Evolutionary conservation across 1,140 invertebrate species (phyloP), one percentile per base, ranked within the genome.

Genomic region (Watersipora subatra): DNA sequence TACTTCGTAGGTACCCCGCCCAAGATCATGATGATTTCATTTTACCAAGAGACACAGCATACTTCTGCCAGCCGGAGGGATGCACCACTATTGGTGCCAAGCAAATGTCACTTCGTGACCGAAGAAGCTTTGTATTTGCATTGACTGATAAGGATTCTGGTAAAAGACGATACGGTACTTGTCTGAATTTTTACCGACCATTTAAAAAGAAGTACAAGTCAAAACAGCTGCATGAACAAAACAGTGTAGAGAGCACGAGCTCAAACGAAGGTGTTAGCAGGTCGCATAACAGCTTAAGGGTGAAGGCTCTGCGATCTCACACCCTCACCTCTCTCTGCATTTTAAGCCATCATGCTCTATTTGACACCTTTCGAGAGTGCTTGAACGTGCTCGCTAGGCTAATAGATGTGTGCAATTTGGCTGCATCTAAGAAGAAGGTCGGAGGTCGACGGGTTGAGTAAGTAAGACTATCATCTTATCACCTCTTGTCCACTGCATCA

Each of bases 51-150:
- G 96, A 99, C 81, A 95, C 99, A 85, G 93, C 97, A 3, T 97
- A 95, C 76, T 99, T 99, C 82, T 99, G 97, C 78, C 97, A 99
- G 80, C 97, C 97, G 0, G 97, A 99, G 83, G 96, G 96, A 61
- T 98, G 95, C 75, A 75, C 91, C 64, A 93, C 87, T 69, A 88
- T 92, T 57, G 92, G 91, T 26, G 90, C 90, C 1, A 87, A 90
- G 74, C 85, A 90, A 68, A 75, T 78, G 71, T 77, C 74, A 66
- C 69, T 77, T 0, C 82, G 92, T 63, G 93, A 97, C 78, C 89
- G 91, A 27, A 91, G 90, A 30, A 96, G 93, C 24, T 99, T 99
- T 82, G 93, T 98, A 3, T 99, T 99, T 76, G 94, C 93, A 1
- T 84, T 99, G 63, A 99, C 96, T 20, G 96, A 99, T 79, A 99